Evolutionary conservation across 2,113 vertebrate genomes (phyloP).

Genomic region (Cololabis saira): DNA sequence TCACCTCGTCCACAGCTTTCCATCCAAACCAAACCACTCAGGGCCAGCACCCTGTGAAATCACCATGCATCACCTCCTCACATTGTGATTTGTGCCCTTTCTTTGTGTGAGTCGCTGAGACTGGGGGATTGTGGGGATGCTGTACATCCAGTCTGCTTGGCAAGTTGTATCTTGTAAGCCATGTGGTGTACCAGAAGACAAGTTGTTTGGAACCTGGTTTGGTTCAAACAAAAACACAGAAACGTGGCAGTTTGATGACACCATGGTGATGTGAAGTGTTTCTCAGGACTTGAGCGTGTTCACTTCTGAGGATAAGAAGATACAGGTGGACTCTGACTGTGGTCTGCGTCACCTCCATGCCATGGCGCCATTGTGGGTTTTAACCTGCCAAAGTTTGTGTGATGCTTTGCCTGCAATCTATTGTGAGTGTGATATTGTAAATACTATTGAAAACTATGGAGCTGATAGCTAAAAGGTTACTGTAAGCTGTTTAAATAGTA

Average conservation of each 20-base stretch:
- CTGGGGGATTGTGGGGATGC: slow-evolving; percentile 12
- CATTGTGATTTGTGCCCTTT: slow-evolving; percentile 47
- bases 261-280: slow-evolving; percentile 6
- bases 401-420: slow-evolving; percentile 53
- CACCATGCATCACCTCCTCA: slow-evolving; percentile 49
- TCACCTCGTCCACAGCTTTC: slow-evolving; percentile 42
- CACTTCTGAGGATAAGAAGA: slow-evolving; percentile 9
- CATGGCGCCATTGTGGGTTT: slow-evolving; percentile 34
- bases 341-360: slow-evolving; percentile 31
- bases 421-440: slow-evolving; percentile 56
- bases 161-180: slow-evolving; percentile 31
- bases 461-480: slow-evolving; percentile 42
- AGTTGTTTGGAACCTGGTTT: slow-evolving; percentile 18
- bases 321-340: slow-evolving; percentile 14
- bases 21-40: slow-evolving; percentile 39
- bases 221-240: slow-evolving; percentile 18
- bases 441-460: slow-evolving; percentile 59
- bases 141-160: slow-evolving; percentile 20
- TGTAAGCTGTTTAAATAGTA: slow-evolving; percentile 36
- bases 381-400: slow-evolving; percentile 48
- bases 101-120: slow-evolving; percentile 25
- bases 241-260: slow-evolving; percentile 21
- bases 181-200: slow-evolving; percentile 33
- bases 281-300: slow-evolving; percentile 15
- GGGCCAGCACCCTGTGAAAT: slow-evolving; percentile 38